These are phyloP conservation scores for Zosterops pallidus DNA, from an alignment of 2,113 vertebrate species.

Conservation along the genomic window DNA sequence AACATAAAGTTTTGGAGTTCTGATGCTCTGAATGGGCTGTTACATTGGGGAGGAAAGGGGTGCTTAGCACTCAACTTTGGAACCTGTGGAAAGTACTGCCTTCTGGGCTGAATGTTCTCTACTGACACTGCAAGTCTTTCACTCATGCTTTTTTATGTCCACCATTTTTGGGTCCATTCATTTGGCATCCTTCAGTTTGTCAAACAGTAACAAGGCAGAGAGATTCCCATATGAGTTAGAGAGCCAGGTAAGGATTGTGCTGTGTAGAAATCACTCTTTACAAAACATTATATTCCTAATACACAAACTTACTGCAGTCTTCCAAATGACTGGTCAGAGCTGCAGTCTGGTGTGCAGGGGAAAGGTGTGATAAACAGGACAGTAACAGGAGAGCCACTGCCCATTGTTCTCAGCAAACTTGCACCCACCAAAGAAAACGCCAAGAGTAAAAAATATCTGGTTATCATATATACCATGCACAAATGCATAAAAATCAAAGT, in stretches of 20 bases:
- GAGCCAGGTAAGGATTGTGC: neutral
- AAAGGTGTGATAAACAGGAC: neutral
- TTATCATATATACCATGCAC: neutral
- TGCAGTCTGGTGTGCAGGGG: neutral
- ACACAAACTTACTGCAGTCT: neutral
- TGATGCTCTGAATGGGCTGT: neutral
- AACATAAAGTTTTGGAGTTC: neutral
- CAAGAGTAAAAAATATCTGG: neutral
- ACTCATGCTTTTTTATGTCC: neutral
- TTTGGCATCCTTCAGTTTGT: neutral
- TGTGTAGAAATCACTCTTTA: neutral
- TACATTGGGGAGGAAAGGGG: neutral
- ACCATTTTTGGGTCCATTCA: neutral
- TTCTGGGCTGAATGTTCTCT: neutral
- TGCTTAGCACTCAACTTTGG: neutral
- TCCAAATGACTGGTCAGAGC: neutral
- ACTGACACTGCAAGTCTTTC: neutral
- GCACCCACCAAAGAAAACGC: neutral
- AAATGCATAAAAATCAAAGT: neutral
- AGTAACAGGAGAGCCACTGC: neutral
- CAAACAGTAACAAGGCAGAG: neutral
- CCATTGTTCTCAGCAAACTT: neutral
- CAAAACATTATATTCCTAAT: neutral
- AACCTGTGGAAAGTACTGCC: fast-evolving
- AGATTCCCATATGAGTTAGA: neutral